phyloP scores from a whole-genome alignment of 2,113 vertebrate species.

The Vanacampus margaritifer region DNA sequence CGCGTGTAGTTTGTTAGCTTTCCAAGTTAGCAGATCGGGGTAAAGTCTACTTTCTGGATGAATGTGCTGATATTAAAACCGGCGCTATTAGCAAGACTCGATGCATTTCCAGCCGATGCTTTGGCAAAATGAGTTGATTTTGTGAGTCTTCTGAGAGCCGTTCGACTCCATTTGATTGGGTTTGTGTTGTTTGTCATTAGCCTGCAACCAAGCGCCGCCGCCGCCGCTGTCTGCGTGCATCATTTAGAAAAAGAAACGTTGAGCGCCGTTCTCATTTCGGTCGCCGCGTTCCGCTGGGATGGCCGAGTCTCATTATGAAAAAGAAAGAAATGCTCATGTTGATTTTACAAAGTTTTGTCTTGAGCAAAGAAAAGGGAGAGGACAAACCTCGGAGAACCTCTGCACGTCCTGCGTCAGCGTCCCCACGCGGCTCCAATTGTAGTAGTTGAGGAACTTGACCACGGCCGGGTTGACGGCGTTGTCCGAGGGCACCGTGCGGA shows the following conservation, averaged over 20 bases:
- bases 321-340: background rate
- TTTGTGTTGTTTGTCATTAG: background rate
- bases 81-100: background rate
- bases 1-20: too few relatives aligned
- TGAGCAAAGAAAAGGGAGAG: background rate
- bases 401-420: conserved; percentile 97
- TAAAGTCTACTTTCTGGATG: too few relatives aligned
- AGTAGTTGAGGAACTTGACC: conserved; percentile 90
- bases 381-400: conserved; percentile 94
- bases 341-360: background rate
- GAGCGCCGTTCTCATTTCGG: background rate
- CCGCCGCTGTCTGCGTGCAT: background rate
- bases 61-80: background rate
- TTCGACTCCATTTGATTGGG: background rate
- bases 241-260: background rate
- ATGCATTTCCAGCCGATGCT: background rate
- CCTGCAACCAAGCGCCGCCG: background rate
- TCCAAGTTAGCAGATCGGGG: too few relatives aligned
- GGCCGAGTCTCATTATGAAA: background rate
- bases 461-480: conserved; percentile 98
- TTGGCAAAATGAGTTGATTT: background rate
- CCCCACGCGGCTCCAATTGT: conserved; percentile 93
- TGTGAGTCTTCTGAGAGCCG: background rate
- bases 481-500: conserved; percentile 97
- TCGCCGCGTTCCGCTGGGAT: background rate